A percentile compares a stretch with the other conserved stretches of the same genome.
phyloP scores from a whole-genome alignment of 1,140 invertebrate species.

The Drosophila pectinifera region DNA sequence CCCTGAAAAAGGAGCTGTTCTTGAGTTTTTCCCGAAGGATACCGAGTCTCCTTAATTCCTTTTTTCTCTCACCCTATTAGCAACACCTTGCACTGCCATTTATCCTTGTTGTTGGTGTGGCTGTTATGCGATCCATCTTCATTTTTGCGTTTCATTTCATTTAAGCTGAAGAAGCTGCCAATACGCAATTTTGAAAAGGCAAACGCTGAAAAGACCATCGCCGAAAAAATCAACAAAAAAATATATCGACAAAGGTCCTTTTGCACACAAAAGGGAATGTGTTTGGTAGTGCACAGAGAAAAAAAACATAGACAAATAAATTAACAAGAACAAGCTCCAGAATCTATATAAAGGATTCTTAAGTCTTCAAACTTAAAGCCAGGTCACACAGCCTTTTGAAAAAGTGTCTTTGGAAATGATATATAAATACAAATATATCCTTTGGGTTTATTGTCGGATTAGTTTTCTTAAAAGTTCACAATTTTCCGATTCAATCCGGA shows the following conservation, averaged over 20 bases:
- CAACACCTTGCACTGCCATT: slow-evolving; percentile 22
- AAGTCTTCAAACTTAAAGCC: too few species aligned
- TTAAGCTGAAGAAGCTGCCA: slow-evolving; percentile 45
- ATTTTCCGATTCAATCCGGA: background rate
- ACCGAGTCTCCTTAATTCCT: background rate
- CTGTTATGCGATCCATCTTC: slow-evolving; percentile 76
- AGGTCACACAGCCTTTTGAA: background rate
- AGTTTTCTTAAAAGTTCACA: too few species aligned
- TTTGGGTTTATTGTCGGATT: background rate
- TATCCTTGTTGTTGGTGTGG: slow-evolving; percentile 21
- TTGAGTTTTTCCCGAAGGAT: background rate
- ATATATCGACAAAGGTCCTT: slow-evolving; percentile 33
- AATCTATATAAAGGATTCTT: too few species aligned
- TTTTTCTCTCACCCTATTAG: slow-evolving; percentile 11
- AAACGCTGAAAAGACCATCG: slow-evolving; percentile 19
- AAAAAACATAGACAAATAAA: too few species aligned
- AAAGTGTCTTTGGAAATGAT: too few species aligned
- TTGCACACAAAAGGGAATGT: slow-evolving; percentile 12
- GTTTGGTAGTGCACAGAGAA: background rate
- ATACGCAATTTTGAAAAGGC: slow-evolving; percentile 35
- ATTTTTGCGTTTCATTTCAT: slow-evolving; percentile 70
- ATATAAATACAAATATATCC: background rate
- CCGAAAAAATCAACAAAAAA: slow-evolving; percentile 3
- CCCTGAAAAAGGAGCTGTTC: background rate
- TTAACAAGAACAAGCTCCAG: too few species aligned